A percentile compares a stretch with the other conserved stretches of the same genome.
Conservation (phyloP, 2,888 invertebrate species). For the Pseudococcus viburni region DNA sequence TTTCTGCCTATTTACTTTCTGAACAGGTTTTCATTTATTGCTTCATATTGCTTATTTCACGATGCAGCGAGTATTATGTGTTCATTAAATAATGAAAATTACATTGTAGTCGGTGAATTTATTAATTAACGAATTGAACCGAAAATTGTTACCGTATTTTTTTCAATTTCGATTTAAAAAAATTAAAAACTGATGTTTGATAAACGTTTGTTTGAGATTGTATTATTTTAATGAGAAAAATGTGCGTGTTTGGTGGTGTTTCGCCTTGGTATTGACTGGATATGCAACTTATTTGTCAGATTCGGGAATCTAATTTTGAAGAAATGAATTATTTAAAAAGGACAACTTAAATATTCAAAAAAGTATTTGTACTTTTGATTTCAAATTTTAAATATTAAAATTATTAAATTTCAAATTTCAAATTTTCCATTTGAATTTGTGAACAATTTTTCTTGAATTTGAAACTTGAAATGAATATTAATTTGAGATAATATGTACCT, state of each 20-base stretch:
- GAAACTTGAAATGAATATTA: no score
- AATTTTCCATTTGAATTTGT: no score
- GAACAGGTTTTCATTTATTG: conserved; percentile 45
- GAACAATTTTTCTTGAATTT: no score
- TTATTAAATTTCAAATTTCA: no score
- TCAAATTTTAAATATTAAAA: no score
- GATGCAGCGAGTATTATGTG: background rate
- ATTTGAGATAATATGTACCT: no score
- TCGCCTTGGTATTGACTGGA: background rate
- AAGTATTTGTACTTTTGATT: no score
- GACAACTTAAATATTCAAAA: no score
- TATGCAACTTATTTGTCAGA: background rate
- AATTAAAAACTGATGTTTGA: background rate
- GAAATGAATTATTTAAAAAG: no score
- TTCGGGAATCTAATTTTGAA: no score
- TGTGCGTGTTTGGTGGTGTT: background rate
- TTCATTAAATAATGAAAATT: conserved; percentile 13
- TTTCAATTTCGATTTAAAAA: background rate
- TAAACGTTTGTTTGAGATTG: background rate
- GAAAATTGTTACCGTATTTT: background rate
- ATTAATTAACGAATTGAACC: background rate
- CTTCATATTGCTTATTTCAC: conserved; percentile 17
- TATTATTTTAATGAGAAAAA: background rate
- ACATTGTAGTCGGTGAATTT: background rate
- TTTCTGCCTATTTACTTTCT: conserved; percentile 47